Conservation (phyloP, 2,797 vertebrate species). For the Thripadectes ignobilis region DNA sequence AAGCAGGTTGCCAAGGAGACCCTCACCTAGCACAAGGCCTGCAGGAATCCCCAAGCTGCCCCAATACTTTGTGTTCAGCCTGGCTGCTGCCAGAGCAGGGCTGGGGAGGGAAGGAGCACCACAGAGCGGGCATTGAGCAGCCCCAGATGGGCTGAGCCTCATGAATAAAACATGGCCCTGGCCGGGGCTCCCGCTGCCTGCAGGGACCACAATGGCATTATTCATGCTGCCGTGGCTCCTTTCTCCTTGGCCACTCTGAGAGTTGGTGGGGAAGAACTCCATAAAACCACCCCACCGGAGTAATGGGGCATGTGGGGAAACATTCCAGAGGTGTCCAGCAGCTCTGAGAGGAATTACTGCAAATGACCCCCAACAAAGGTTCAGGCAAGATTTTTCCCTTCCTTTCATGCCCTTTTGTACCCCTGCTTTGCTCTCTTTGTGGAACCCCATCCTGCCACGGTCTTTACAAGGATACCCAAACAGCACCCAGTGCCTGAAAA, state of each 20-base stretch:
- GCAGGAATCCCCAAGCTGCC: background rate
- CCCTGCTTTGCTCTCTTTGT: background rate
- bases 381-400: background rate
- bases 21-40: background rate
- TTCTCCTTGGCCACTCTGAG: background rate
- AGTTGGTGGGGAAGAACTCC: background rate
- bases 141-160: background rate
- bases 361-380: background rate
- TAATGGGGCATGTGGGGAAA: background rate
- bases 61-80: accelerated
- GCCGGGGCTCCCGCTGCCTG: background rate
- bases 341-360: background rate
- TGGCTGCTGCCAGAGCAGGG: background rate
- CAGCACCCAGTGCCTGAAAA: background rate
- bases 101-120: background rate
- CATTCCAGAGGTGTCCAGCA: background rate
- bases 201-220: background rate
- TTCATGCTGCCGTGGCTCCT: background rate
- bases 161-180: background rate
- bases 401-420: background rate
- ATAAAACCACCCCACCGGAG: background rate
- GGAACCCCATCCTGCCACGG: background rate
- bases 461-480: background rate
- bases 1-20: slow-evolving; percentile 28
- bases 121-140: background rate